These are phyloP conservation scores for Channa striata DNA, from an alignment of 2,797 vertebrate species.

Conservation along the genomic window DNA sequence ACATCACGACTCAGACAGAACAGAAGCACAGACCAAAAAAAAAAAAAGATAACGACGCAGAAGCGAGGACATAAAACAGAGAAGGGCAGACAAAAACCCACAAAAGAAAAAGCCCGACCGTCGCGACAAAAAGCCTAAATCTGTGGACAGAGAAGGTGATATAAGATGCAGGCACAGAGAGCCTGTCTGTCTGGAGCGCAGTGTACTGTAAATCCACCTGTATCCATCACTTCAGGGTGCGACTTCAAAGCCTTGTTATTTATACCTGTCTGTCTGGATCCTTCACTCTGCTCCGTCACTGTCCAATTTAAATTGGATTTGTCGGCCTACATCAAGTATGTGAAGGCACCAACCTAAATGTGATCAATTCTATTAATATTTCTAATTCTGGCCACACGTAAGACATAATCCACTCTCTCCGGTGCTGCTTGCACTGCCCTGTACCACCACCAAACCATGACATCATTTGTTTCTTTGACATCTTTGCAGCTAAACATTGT, in stretches of 20 bases:
- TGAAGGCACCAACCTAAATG: neutral
- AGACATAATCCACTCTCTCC: too few relatives aligned
- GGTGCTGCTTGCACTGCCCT: too few relatives aligned
- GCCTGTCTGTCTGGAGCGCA: conserved; percentile 8
- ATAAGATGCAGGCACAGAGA: neutral
- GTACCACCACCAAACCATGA: too few relatives aligned
- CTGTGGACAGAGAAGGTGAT: neutral
- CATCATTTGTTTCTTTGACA: too few relatives aligned
- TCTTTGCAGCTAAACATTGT: too few relatives aligned
- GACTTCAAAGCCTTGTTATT: conserved; percentile 62
- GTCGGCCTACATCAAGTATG: conserved; percentile 7
- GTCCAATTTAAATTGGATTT: conserved; percentile 30
- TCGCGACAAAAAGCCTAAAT: neutral
- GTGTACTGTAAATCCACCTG: conserved; percentile 46
- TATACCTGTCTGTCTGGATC: conserved; percentile 46
- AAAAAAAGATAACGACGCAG: conserved; percentile 7
- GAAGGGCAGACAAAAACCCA: too few relatives aligned
- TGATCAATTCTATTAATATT: neutral
- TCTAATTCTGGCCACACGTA: neutral
- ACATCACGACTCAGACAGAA: conserved; percentile 75
- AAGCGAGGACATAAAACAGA: neutral
- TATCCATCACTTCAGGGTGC: conserved; percentile 51
- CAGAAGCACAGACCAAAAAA: neutral
- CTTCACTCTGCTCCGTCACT: conserved; percentile 21
- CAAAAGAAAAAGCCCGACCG: neutral